These are phyloP conservation scores for Agapornis canus DNA, from an alignment of 2,797 vertebrate species.

Conservation along the genomic window DNA sequence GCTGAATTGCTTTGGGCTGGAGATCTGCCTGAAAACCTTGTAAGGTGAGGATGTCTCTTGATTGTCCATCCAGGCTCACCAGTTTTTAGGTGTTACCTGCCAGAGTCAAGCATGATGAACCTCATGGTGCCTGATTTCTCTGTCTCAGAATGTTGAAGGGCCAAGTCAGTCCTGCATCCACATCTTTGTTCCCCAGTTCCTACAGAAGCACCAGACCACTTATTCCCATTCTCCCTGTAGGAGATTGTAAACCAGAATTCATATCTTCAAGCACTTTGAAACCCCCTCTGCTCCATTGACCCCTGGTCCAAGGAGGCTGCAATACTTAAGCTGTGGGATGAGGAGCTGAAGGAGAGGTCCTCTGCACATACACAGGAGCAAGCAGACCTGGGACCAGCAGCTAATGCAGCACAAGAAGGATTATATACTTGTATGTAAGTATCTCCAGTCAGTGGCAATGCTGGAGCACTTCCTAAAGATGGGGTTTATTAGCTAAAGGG, in stretches of 20 bases:
- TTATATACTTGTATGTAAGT: not conserved
- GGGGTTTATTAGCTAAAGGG: not conserved
- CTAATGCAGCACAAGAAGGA: not conserved
- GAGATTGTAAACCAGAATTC: not conserved
- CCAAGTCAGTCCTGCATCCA: not conserved
- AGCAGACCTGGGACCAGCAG: not conserved
- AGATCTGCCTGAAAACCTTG: not conserved
- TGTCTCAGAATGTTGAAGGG: constrained; percentile 12
- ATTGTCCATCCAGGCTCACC: not conserved
- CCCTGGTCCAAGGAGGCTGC: not conserved
- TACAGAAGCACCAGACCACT: not conserved
- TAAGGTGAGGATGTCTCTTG: not conserved
- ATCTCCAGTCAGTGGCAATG: accelerated
- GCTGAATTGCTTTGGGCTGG: not conserved
- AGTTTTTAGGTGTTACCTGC: constrained; percentile 43
- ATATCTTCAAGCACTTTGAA: not conserved
- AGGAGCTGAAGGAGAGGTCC: not conserved
- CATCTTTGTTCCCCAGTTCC: not conserved
- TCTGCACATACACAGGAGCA: not conserved
- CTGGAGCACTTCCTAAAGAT: not conserved
- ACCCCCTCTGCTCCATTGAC: not conserved
- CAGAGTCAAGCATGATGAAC: constrained; percentile 14
- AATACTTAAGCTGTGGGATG: not conserved
- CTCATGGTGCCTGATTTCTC: constrained; percentile 26
- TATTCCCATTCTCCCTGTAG: not conserved